phyloP scores from a whole-genome alignment of 2,888 invertebrate genomes.

The Ophion ventricosus region DNA sequence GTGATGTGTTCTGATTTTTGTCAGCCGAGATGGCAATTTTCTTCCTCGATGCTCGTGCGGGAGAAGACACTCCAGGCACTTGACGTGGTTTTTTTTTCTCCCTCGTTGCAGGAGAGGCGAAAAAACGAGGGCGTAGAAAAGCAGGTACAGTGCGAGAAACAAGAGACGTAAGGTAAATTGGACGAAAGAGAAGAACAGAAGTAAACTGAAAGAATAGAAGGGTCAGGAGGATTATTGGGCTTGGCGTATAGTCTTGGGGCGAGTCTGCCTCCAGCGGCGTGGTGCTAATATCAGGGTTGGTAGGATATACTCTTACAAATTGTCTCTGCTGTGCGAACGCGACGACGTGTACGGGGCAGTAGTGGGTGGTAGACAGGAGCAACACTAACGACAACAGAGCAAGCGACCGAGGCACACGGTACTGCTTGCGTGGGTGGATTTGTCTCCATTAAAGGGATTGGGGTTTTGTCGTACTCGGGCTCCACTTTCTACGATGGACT shows the following conservation, averaged over 20 bases:
- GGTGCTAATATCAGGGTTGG: slow-evolving; percentile 77
- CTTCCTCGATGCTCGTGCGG: not conserved
- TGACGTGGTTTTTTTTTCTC: slow-evolving; percentile 51
- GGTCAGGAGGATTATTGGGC: slow-evolving; percentile 56
- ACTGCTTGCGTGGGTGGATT: slow-evolving; percentile 78
- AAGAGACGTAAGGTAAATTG: slow-evolving; percentile 54
- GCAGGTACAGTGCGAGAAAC: slow-evolving; percentile 20
- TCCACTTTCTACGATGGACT: slow-evolving; percentile 73
- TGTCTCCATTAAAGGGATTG: slow-evolving; percentile 83
- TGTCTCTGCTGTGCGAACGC: slow-evolving; percentile 75
- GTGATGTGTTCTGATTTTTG: not conserved
- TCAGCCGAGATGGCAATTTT: not conserved
- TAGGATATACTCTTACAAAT: slow-evolving; percentile 82
- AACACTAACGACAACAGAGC: slow-evolving; percentile 13
- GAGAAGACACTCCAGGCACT: slow-evolving; percentile 39
- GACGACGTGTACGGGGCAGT: slow-evolving; percentile 65
- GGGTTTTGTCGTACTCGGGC: slow-evolving; percentile 81
- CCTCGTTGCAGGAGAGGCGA: slow-evolving; percentile 42
- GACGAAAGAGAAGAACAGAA: slow-evolving; percentile 43
- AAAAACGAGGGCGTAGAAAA: slow-evolving; percentile 35
- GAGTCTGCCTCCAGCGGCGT: slow-evolving; percentile 39
- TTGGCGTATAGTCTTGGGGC: slow-evolving; percentile 32
- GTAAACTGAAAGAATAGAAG: slow-evolving; percentile 52
- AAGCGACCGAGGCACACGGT: slow-evolving; percentile 63
- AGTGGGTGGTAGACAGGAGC: slow-evolving; percentile 28